Evolutionary conservation across 2,888 invertebrate species (phyloP).

Genomic region (Callimorpha dominula): DNA sequence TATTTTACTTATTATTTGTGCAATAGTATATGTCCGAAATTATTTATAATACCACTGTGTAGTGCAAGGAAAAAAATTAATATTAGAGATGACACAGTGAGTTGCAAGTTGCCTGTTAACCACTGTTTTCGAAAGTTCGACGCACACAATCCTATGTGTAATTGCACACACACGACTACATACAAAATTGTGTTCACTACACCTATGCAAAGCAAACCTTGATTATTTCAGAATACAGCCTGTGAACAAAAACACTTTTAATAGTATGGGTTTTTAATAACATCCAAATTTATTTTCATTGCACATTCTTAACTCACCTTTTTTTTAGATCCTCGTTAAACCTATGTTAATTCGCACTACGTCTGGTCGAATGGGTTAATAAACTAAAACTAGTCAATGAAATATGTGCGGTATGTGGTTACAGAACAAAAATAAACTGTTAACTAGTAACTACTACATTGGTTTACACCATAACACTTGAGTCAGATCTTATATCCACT

Average conservation of each 20-base stretch:
- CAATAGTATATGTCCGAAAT: no score
- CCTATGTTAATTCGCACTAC: slow-evolving; percentile 36
- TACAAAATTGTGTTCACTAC: neutral
- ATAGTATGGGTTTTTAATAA: neutral
- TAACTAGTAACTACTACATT: slow-evolving; percentile 57
- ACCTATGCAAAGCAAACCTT: neutral
- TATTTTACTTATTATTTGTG: no score
- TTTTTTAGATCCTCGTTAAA: slow-evolving; percentile 37
- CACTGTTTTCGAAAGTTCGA: no score
- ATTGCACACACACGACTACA: no score
- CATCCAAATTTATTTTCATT: slow-evolving; percentile 3
- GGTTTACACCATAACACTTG: slow-evolving; percentile 76
- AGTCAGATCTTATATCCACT: slow-evolving; percentile 63
- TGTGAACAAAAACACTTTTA: neutral
- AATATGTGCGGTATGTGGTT: slow-evolving; percentile 67
- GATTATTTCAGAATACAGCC: neutral
- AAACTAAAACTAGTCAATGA: slow-evolving; percentile 49
- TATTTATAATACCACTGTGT: no score
- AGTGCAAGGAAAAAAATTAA: no score
- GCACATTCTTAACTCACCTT: slow-evolving; percentile 9
- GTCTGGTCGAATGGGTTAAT: slow-evolving; percentile 41
- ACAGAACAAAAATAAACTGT: slow-evolving; percentile 78
- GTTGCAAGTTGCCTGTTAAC: no score
- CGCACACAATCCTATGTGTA: no score
- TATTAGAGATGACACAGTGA: no score